phyloP scores from a whole-genome alignment of 2,113 vertebrate species.

The Myotis davidii region DNA sequence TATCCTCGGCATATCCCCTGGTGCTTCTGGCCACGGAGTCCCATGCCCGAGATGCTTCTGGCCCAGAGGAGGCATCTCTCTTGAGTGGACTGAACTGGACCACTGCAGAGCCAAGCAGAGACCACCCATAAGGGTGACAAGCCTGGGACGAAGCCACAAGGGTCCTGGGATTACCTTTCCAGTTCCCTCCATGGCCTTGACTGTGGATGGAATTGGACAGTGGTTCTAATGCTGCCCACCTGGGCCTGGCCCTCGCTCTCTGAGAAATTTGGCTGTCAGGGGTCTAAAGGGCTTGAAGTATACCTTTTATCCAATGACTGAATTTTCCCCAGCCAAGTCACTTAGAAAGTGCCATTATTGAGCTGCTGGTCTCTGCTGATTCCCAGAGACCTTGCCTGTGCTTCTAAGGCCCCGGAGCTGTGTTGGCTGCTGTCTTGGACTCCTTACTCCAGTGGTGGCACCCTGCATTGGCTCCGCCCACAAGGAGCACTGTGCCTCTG shows the following conservation, averaged over 20 bases:
- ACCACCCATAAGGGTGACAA: background rate
- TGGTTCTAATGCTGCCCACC: background rate
- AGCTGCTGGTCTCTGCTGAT: background rate
- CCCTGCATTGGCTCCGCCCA: background rate
- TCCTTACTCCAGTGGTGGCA: background rate
- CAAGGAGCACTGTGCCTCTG: background rate
- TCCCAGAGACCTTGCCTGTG: background rate
- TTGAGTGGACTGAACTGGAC: background rate
- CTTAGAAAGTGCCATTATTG: background rate
- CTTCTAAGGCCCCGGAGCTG: background rate
- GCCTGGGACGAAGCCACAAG: background rate
- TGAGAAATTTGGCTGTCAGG: background rate
- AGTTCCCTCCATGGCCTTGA: background rate
- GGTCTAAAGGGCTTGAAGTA: background rate
- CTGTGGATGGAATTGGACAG: background rate
- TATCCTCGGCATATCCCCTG: background rate
- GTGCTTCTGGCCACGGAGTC: background rate
- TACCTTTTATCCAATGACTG: background rate
- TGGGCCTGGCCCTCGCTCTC: background rate
- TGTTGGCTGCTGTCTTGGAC: background rate
- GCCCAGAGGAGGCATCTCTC: background rate
- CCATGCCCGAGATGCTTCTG: background rate
- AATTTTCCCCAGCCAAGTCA: background rate
- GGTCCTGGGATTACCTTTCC: background rate
- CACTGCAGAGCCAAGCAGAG: background rate